These are phyloP conservation scores for Amphimallon solstitiale DNA, from an alignment of 2,888 invertebrate species.

Conservation along the genomic window DNA sequence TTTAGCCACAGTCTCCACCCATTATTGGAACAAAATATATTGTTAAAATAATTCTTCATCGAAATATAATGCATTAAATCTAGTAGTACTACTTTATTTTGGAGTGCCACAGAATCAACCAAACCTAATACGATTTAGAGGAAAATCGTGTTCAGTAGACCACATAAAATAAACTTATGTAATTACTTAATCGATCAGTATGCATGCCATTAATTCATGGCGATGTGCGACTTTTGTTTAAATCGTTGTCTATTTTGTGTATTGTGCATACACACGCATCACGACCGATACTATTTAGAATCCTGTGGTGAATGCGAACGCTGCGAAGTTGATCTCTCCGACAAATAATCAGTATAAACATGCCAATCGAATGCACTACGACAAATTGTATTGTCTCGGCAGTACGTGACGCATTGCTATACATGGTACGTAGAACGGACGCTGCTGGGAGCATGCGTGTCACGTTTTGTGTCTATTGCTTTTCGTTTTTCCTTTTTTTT, in stretches of 20 bases:
- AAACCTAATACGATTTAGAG: too few species aligned
- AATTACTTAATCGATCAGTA: background rate
- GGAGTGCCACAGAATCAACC: too few species aligned
- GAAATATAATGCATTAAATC: too few species aligned
- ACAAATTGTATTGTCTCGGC: conserved; percentile 46
- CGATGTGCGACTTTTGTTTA: background rate
- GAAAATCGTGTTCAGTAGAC: background rate
- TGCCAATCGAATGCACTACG: conserved; percentile 45
- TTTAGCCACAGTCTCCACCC: too few species aligned
- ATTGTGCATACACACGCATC: too few species aligned
- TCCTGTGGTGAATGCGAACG: conserved; percentile 12
- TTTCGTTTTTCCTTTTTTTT: conserved; percentile 18
- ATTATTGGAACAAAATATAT: too few species aligned
- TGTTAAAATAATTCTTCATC: too few species aligned
- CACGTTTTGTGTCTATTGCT: conserved; percentile 23
- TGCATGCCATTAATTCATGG: background rate
- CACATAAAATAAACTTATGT: background rate
- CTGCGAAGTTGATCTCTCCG: conserved; percentile 31
- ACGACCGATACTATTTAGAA: background rate
- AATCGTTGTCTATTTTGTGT: too few species aligned
- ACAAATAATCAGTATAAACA: conserved; percentile 43
- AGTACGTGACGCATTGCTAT: conserved; percentile 43
- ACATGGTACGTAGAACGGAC: background rate
- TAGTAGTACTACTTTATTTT: too few species aligned
- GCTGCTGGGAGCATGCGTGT: conserved; percentile 28